These are phyloP conservation scores for Aphelocoma coerulescens DNA, from an alignment of 2,113 vertebrate species.

Conservation along the genomic window DNA sequence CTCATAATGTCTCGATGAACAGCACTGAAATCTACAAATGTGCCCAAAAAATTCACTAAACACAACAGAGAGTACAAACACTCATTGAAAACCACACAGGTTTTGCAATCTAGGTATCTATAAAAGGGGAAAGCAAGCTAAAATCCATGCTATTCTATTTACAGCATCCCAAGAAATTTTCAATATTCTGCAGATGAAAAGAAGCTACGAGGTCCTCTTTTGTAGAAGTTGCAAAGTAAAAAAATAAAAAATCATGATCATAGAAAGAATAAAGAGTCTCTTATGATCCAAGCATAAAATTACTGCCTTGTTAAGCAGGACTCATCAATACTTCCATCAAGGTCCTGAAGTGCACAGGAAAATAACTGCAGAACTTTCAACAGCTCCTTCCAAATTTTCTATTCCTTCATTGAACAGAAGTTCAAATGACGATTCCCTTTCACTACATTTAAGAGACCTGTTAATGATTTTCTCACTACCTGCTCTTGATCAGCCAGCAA, in stretches of 20 bases:
- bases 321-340: background rate
- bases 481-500: background rate
- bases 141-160: background rate
- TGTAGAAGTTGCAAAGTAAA: background rate
- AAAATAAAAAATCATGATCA: background rate
- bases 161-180: background rate
- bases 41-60: background rate
- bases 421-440: background rate
- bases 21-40: background rate
- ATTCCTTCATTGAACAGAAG: background rate
- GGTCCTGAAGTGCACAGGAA: background rate
- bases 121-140: background rate
- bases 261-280: background rate
- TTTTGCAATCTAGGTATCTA: background rate
- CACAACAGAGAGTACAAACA: rapidly evolving
- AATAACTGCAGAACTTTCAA: background rate
- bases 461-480: background rate
- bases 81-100: background rate
- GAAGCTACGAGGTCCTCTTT: background rate
- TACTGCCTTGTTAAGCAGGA: background rate
- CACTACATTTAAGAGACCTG: background rate
- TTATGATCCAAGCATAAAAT: background rate
- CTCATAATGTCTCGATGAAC: background rate
- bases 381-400: background rate
- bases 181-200: background rate